Conservation (phyloP, 2,888 invertebrate species). For the Nomada ferruginata region DNA sequence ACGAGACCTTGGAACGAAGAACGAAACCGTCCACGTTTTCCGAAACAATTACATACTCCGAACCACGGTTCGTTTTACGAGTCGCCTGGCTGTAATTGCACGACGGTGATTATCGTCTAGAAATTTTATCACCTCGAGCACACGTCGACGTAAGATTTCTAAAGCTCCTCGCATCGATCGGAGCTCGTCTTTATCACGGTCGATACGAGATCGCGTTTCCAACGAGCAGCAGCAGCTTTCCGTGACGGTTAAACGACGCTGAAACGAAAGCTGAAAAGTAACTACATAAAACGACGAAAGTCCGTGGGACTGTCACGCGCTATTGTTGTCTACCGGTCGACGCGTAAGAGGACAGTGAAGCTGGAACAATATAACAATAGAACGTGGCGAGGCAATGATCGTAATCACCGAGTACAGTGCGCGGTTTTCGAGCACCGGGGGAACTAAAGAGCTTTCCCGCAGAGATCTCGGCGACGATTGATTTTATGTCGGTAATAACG, state of each 20-base stretch:
- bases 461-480: background rate
- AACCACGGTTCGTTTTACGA: conserved; percentile 27
- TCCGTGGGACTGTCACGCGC: conserved; percentile 27
- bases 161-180: conserved; percentile 29
- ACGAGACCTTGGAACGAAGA: background rate
- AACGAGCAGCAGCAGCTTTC: conserved; percentile 6
- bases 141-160: conserved; percentile 15
- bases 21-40: conserved; percentile 25
- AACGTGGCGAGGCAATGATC: conserved; percentile 41
- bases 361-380: conserved; percentile 48
- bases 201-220: background rate
- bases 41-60: conserved; percentile 20
- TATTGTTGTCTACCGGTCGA: conserved; percentile 46
- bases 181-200: conserved; percentile 20
- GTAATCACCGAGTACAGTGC: conserved; percentile 17
- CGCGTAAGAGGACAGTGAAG: conserved; percentile 47
- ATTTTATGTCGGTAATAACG: conserved; percentile 20
- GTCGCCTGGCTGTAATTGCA: conserved; percentile 9
- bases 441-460: conserved; percentile 21
- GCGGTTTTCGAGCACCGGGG: conserved; percentile 40
- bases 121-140: conserved; percentile 27
- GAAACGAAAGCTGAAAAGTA: conserved; percentile 19
- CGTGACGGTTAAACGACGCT: conserved; percentile 6
- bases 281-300: conserved; percentile 31
- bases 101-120: background rate